These are phyloP conservation scores for Drosophila atroscutellata DNA, from an alignment of 2,888 invertebrate genomes.

Conservation along the genomic window DNA sequence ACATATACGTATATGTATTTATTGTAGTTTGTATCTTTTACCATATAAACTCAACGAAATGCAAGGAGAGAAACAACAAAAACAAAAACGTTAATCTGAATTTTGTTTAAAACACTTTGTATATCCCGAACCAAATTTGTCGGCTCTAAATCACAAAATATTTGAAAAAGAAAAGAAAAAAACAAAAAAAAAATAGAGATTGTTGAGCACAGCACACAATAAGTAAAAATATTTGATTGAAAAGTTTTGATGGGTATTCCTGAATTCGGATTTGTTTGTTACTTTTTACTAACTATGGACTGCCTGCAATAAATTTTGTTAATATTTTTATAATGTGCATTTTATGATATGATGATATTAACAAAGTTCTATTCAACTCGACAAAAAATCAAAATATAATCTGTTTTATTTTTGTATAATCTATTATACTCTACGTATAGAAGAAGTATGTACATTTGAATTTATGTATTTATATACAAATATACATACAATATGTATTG, in stretches of 20 bases:
- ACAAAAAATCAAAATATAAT: slow-evolving; percentile 80
- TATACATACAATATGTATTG: slow-evolving; percentile 43
- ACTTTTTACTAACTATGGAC: slow-evolving; percentile 81
- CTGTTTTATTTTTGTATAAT: slow-evolving; percentile 80
- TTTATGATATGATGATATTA: slow-evolving; percentile 81
- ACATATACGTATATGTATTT: slow-evolving; percentile 22
- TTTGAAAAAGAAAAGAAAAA: slow-evolving; percentile 15
- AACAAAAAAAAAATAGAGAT: slow-evolving; percentile 40
- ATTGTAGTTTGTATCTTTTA: slow-evolving; percentile 47
- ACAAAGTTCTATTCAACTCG: slow-evolving; percentile 82
- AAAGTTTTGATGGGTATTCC: slow-evolving; percentile 59
- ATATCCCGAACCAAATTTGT: slow-evolving; percentile 35
- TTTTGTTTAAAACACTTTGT: slow-evolving; percentile 42
- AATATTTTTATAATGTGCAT: slow-evolving; percentile 81
- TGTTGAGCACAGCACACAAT: slow-evolving; percentile 49
- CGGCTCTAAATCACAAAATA: slow-evolving; percentile 10
- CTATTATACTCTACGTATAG: slow-evolving; percentile 62
- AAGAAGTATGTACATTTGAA: slow-evolving; percentile 64
- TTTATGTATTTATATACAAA: slow-evolving; percentile 56
- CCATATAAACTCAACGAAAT: slow-evolving; percentile 44
- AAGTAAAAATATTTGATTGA: slow-evolving; percentile 38
- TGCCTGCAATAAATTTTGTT: slow-evolving; percentile 85
- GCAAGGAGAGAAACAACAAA: slow-evolving; percentile 14
- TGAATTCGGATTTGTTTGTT: slow-evolving; percentile 76
- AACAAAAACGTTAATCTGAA: slow-evolving; percentile 23